Evolutionary conservation across 2,797 vertebrate species (phyloP).

Genomic region (Molossus molossus): DNA sequence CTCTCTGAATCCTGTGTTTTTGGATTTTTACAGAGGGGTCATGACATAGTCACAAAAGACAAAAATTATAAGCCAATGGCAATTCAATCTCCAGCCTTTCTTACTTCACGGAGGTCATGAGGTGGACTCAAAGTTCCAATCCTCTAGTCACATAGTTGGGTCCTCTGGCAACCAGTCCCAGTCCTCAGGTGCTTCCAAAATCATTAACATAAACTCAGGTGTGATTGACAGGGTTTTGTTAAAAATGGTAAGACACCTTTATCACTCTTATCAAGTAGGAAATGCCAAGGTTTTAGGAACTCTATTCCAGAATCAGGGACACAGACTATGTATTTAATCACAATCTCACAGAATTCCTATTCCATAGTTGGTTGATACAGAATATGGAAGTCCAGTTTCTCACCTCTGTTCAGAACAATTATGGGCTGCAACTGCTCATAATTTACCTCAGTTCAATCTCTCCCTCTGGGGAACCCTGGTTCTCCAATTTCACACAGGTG

Average conservation of each 20-base stretch:
- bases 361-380: not conserved
- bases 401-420: not conserved
- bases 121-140: not conserved
- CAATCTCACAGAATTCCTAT: no score
- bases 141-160: not conserved
- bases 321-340: not conserved
- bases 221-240: not conserved
- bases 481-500: not conserved
- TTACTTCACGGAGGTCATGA: not conserved
- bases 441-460: not conserved
- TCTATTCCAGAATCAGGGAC: not conserved
- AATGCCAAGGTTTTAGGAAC: not conserved
- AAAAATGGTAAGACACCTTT: not conserved
- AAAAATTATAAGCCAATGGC: not conserved
- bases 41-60: not conserved
- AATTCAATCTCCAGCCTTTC: not conserved
- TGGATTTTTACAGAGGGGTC: not conserved
- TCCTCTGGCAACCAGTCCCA: not conserved
- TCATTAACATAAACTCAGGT: not conserved
- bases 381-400: not conserved
- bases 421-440: not conserved
- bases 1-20: not conserved
- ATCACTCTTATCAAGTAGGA: not conserved
- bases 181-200: not conserved
- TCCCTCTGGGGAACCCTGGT: not conserved